phyloP scores from a whole-genome alignment of 2,113 vertebrate species.

The Limanda limanda region DNA sequence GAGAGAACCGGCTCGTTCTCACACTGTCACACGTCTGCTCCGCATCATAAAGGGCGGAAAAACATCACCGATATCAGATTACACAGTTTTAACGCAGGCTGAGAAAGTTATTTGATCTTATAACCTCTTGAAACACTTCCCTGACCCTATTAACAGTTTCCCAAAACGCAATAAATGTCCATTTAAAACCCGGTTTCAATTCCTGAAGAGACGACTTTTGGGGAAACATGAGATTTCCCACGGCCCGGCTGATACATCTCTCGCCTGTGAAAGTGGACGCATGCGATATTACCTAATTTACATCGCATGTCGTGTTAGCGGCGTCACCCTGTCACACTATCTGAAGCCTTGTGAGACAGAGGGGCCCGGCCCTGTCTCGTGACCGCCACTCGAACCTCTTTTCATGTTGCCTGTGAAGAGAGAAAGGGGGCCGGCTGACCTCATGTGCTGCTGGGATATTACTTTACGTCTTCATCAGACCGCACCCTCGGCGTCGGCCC shows the following conservation, averaged over 20 bases:
- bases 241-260: neutral
- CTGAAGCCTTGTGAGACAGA: constrained; percentile 53
- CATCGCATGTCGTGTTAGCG: constrained; percentile 23
- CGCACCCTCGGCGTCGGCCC: constrained; percentile 42
- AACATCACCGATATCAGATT: neutral
- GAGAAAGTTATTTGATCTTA: neutral
- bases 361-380: constrained; percentile 63
- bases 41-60: neutral
- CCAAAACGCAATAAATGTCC: neutral
- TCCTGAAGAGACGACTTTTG: constrained; percentile 4
- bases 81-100: neutral
- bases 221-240: neutral
- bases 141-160: neutral
- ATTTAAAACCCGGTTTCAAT: constrained; percentile 2
- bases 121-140: neutral
- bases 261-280: neutral
- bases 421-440: constrained; percentile 45
- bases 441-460: constrained; percentile 70
- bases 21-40: neutral
- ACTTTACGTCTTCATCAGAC: constrained; percentile 60
- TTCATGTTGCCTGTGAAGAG: constrained; percentile 66
- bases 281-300: constrained; percentile 36
- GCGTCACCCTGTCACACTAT: constrained; percentile 39
- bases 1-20: neutral
- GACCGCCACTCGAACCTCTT: constrained; percentile 70